Base-by-base conservation (phyloP, 2,888 invertebrate genomes). In the Erebia palarica region DNA sequence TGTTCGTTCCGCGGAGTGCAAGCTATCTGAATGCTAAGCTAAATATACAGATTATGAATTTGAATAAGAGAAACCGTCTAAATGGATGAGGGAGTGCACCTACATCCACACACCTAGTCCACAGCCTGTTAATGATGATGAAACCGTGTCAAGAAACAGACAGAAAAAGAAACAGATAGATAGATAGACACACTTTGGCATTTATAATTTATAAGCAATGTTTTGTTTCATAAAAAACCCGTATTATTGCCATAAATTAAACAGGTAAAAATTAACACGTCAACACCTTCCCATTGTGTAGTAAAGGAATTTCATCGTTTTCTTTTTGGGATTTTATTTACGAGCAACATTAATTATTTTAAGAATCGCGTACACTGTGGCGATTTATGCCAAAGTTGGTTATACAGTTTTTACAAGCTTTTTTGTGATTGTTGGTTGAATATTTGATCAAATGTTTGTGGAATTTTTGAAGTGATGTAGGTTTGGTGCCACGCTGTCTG, bases 301-400 rank as follows among this genome's bases (percentile, higher is more conserved):
- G 73, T 73, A 80, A 79, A 82, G 81, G 77, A 75, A 80, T 79
- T 79, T 78, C 70, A 83, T 84, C 84, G 47, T 16, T 70, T 71
- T 79, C 61, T 78, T 76, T 79, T 79, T 80, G 78, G 75, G 76
- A 76, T 79, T 80, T 81, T 83, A 85, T 87, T 86, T 86, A 86
- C 79, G 84, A 80, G 75, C 65, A 76, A 74, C 77, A 84, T 87
- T 84, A 84, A 86, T 85, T 83, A 86, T 85, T 83, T 79, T 77
- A 64, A 77, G 49, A 71, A 69, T 73, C 55, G 77, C 79, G n/a
- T n/a, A 77, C 65, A 76, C 75, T 71, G 77, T 78, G 74, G 78
- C 73, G 74, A 75, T 77, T 76, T 78, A 78, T 72, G 70, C 73
- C 69, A 75, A 75, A 18, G 68, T 75, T 76, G 68, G 70, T 60